Percentiles rank a stretch among this genome's conserved stretches.
These are phyloP conservation scores for Tyto alba DNA, from an alignment of 2,113 vertebrate genomes.

Conservation along the genomic window DNA sequence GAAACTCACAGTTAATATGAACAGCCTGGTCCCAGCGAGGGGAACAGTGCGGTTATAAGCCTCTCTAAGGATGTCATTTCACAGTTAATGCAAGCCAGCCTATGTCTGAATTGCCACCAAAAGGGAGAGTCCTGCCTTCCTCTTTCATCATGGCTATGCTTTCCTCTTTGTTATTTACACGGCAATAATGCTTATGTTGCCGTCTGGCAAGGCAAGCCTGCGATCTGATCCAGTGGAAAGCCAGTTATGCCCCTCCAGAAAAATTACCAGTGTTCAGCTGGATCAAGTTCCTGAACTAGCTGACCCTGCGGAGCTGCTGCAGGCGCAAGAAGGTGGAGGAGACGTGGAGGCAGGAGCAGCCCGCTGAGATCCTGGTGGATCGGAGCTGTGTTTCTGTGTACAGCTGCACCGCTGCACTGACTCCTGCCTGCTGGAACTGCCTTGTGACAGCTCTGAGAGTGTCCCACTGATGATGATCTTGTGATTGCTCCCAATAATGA, in stretches of 20 bases:
- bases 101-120: not conserved
- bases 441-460: not conserved
- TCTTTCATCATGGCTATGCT: not conserved
- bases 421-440: not conserved
- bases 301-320: not conserved
- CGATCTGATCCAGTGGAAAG: not conserved
- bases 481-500: not conserved
- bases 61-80: not conserved
- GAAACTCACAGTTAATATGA: fast-evolving
- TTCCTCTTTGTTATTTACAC: not conserved
- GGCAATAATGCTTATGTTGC: not conserved
- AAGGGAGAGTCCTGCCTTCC: not conserved
- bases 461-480: not conserved
- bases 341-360: not conserved
- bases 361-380: fast-evolving
- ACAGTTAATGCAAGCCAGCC: not conserved
- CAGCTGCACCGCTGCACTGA: not conserved
- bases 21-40: not conserved
- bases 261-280: not conserved
- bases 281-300: not conserved
- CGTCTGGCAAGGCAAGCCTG: slow-evolving; percentile 1
- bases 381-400: not conserved
- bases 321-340: not conserved
- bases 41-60: not conserved
- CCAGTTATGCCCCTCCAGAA: not conserved